phyloP scores from a whole-genome alignment of 2,113 vertebrate species.

The Illadopsis cleaveri region DNA sequence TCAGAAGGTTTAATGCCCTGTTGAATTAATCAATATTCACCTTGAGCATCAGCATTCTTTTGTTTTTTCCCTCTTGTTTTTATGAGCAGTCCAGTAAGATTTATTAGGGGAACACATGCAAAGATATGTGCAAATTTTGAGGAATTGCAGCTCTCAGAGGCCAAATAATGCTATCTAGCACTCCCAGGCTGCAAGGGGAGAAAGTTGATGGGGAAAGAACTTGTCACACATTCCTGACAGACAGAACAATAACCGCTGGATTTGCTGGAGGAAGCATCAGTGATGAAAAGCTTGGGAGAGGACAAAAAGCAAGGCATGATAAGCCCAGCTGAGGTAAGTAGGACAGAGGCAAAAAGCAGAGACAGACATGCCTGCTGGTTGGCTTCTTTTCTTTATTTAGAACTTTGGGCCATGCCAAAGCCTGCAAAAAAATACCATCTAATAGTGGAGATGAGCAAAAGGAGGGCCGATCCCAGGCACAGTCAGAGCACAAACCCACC shows the following conservation, averaged over 20 bases:
- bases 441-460: not conserved
- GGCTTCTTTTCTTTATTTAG: not conserved
- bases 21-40: not conserved
- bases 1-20: not conserved
- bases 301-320: not conserved
- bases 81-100: not conserved
- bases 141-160: not conserved
- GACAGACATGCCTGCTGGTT: not conserved
- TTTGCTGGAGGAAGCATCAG: not conserved
- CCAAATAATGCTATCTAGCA: not conserved
- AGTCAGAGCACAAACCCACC: not conserved
- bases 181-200: not conserved
- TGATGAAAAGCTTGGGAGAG: not conserved
- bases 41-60: not conserved
- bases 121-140: not conserved
- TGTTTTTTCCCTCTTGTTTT: not conserved
- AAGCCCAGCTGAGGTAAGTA: not conserved
- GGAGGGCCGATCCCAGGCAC: not conserved
- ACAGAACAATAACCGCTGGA: not conserved
- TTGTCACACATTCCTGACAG: not conserved
- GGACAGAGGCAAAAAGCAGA: not conserved
- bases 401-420: not conserved
- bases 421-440: not conserved
- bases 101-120: not conserved
- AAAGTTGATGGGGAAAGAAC: not conserved